These are phyloP conservation scores for Hydractinia symbiolongicarpus DNA, from an alignment of 30 jellyfish, hydroid and myxozoan genomes.

Conservation along the genomic window DNA sequence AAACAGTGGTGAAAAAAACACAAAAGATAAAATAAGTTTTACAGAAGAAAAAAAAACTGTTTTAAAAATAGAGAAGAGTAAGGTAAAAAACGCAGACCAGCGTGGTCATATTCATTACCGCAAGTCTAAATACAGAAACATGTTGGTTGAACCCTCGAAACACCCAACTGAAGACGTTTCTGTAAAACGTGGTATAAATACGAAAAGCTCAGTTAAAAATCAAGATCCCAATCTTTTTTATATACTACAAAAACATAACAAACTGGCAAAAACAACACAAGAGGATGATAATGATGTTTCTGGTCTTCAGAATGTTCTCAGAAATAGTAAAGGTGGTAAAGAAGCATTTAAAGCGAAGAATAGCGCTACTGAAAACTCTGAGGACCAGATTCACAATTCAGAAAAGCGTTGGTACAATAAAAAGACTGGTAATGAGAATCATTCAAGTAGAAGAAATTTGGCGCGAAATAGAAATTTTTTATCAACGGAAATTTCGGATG, in stretches of 20 bases:
- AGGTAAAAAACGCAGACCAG: constrained; percentile 1
- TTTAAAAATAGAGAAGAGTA: neutral
- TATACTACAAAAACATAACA: no score
- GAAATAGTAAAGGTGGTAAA: neutral
- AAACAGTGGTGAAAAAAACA: neutral
- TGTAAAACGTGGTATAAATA: neutral
- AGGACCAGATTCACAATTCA: neutral
- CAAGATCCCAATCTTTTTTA: neutral
- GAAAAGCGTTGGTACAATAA: neutral
- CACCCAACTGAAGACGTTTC: neutral
- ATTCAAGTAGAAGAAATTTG: neutral
- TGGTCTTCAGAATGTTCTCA: neutral
- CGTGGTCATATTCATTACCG: constrained; percentile 7
- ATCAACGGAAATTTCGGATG: neutral
- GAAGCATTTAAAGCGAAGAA: neutral
- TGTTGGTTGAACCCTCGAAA: neutral
- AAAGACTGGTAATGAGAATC: neutral
- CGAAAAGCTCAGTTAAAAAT: neutral
- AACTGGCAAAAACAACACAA: no score
- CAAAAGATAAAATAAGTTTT: neutral
- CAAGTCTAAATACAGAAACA: constrained; percentile 10
- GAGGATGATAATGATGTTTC: neutral
- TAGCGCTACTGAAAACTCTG: neutral
- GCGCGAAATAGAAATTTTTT: neutral
- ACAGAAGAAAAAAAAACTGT: neutral